Conservation (phyloP, 2,113 vertebrate species). For the Bubo scandiacus region DNA sequence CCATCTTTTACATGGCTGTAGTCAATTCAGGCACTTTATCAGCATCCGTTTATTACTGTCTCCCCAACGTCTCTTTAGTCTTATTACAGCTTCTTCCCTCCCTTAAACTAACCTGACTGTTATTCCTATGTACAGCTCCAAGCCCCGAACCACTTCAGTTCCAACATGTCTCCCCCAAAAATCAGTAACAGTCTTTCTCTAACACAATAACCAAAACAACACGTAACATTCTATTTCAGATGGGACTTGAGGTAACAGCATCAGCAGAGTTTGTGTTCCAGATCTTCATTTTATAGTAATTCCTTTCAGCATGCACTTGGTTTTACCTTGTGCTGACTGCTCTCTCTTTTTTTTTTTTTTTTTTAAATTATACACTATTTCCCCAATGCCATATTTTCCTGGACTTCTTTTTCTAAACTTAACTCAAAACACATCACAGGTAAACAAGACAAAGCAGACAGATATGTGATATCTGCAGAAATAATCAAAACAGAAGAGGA, state of each 20-base stretch:
- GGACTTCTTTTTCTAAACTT: not conserved
- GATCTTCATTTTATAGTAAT: not conserved
- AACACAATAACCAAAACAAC: constrained; percentile 7
- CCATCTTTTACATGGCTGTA: not conserved
- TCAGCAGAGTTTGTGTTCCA: not conserved
- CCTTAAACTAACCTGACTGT: not conserved
- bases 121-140: not conserved
- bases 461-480: not conserved
- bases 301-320: not conserved
- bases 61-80: not conserved
- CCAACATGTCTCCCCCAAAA: not conserved
- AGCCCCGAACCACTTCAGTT: not conserved
- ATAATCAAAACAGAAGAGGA: not conserved
- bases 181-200: not conserved
- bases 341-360: not conserved
- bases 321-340: not conserved
- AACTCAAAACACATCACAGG: not conserved
- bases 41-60: not conserved
- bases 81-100: not conserved
- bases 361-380: not conserved
- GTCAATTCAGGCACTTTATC: not conserved
- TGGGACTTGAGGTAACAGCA: not conserved
- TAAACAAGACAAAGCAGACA: not conserved
- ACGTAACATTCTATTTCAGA: not conserved
- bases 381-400: not conserved